These are phyloP conservation scores for Abramis brama DNA, from an alignment of 2,113 vertebrate species.

Conservation along the genomic window DNA sequence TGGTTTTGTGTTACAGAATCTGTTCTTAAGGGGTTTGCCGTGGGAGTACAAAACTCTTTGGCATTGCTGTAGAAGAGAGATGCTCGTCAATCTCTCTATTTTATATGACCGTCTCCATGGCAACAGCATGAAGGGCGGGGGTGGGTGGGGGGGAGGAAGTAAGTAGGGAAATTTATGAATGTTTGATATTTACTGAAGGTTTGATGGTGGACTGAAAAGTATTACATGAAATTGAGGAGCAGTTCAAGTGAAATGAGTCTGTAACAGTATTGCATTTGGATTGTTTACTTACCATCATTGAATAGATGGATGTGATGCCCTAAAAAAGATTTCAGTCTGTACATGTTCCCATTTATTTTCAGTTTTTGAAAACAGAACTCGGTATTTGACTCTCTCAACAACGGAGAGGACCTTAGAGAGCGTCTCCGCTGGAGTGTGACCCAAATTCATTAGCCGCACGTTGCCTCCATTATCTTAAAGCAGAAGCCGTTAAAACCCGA, in stretches of 20 bases:
- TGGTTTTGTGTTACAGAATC: neutral
- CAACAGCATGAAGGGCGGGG: neutral
- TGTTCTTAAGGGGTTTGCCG: neutral
- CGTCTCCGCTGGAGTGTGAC: conserved; percentile 18
- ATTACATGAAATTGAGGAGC: conserved; percentile 5
- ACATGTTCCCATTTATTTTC: conserved; percentile 2
- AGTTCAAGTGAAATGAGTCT: neutral
- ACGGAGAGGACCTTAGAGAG: conserved; percentile 11
- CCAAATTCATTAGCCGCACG: conserved; percentile 36
- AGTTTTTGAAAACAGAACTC: conserved; percentile 24
- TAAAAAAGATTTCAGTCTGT: neutral
- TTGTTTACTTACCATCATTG: neutral
- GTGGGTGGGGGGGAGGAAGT: no score
- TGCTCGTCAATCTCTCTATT: neutral
- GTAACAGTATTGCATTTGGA: neutral
- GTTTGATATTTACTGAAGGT: conserved; percentile 31
- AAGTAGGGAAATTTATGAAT: conserved; percentile 19
- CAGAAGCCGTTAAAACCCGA: neutral
- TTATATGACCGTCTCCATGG: neutral
- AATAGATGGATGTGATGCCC: neutral
- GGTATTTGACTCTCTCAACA: neutral
- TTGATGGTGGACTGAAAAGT: neutral
- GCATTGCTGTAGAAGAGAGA: neutral
- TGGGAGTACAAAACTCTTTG: conserved; percentile 1
- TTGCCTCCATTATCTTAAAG: conserved; percentile 30